phyloP scores from a whole-genome alignment of 2,113 vertebrate genomes.

The Macrotis lagotis region DNA sequence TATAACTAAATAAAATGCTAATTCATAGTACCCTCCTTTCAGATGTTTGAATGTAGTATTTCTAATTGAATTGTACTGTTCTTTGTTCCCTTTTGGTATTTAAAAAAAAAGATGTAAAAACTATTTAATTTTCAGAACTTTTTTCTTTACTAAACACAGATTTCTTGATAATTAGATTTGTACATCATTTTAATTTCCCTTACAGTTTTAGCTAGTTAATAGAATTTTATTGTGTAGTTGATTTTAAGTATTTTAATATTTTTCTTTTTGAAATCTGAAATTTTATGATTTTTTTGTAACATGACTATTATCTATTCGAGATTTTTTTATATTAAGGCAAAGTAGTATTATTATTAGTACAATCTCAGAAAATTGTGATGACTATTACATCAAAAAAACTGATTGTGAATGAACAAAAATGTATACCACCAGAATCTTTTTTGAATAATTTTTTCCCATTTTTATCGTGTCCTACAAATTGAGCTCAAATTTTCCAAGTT shows the following conservation, averaged over 20 bases:
- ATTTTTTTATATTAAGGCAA: background rate
- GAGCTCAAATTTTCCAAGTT: background rate
- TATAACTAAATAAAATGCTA: slow-evolving; percentile 53
- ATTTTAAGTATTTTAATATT: background rate
- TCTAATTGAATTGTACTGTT: slow-evolving; percentile 64
- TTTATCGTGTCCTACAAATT: background rate
- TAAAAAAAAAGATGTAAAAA: background rate
- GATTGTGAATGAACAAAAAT: background rate
- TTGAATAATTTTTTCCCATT: background rate
- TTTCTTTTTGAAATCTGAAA: slow-evolving; percentile 22
- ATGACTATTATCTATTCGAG: background rate
- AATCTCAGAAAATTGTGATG: background rate
- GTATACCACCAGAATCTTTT: background rate
- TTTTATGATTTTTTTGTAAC: too few species aligned
- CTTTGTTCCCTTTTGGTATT: slow-evolving; percentile 55
- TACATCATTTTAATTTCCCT: background rate
- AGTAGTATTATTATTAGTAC: too few species aligned
- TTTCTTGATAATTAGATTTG: slow-evolving; percentile 43
- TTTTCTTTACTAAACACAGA: slow-evolving; percentile 29
- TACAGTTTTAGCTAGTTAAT: slow-evolving; percentile 12
- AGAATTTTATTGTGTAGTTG: background rate
- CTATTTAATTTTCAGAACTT: slow-evolving; percentile 44
- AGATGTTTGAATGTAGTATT: slow-evolving; percentile 50
- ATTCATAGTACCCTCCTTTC: slow-evolving; percentile 56
- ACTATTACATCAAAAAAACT: slow-evolving; percentile 6